These are phyloP conservation scores for Aricia artaxerxes DNA, from an alignment of 2,888 invertebrate genomes.

Conservation along the genomic window DNA sequence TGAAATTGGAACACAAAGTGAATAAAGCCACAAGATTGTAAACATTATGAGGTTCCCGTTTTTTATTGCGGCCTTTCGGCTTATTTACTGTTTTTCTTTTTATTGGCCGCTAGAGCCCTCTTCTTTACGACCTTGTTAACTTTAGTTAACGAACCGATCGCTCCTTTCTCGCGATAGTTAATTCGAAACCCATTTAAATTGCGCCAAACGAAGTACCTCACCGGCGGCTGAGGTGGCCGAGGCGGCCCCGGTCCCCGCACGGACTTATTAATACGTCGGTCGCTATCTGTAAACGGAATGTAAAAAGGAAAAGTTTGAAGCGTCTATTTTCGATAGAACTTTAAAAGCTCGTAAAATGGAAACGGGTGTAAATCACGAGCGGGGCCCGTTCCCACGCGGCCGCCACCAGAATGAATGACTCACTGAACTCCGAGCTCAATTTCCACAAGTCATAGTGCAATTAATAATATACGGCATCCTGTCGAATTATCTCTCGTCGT, in stretches of 20 bases:
- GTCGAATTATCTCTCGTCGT: slow-evolving; percentile 80
- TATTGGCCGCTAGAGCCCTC: slow-evolving; percentile 69
- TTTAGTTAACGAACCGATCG: slow-evolving; percentile 75
- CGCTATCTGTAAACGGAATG: slow-evolving; percentile 52
- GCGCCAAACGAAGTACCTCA: slow-evolving; percentile 55
- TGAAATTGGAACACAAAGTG: slow-evolving; percentile 81
- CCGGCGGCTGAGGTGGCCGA: slow-evolving; percentile 38
- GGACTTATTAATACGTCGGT: slow-evolving; percentile 41
- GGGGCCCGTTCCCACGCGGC: slow-evolving; percentile 72
- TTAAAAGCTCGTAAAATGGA: slow-evolving; percentile 56
- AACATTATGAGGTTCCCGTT: slow-evolving; percentile 78
- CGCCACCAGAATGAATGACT: slow-evolving; percentile 75
- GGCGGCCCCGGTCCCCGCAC: neutral
- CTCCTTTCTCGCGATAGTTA: slow-evolving; percentile 61
- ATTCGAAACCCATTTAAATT: slow-evolving; percentile 71
- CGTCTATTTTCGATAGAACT: slow-evolving; percentile 52
- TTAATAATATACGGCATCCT: slow-evolving; percentile 81
- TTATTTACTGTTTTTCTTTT: slow-evolving; percentile 76
- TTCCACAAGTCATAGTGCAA: slow-evolving; percentile 81
- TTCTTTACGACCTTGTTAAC: slow-evolving; percentile 78
- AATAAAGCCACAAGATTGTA: slow-evolving; percentile 81
- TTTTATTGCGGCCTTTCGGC: slow-evolving; percentile 73
- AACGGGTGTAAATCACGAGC: slow-evolving; percentile 60
- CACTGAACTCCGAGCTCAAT: slow-evolving; percentile 76
- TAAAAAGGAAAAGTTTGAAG: slow-evolving; percentile 50